Evolutionary conservation across 2,888 invertebrate species (phyloP).

Genomic region (Selenia dentaria): DNA sequence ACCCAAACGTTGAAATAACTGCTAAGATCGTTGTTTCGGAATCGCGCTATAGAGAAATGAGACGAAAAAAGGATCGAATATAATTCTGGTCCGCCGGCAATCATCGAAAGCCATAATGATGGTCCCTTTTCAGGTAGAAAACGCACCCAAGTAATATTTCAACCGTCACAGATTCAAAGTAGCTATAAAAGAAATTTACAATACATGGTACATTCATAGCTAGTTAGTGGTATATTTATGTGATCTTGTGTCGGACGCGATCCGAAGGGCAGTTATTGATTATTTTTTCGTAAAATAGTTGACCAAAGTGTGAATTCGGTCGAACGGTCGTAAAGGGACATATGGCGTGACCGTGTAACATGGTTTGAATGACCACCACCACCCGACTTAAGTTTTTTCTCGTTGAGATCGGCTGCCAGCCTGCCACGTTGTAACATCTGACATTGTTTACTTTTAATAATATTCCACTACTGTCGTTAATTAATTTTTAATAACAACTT

Average conservation of each 20-base stretch:
- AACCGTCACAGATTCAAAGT: constrained; percentile 75
- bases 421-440: constrained; percentile 51
- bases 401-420: constrained; percentile 40
- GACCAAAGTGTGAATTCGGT: constrained; percentile 55
- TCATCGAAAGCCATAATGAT: constrained; percentile 75
- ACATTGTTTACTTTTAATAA: constrained; percentile 44
- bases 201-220: constrained; percentile 74
- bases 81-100: constrained; percentile 78
- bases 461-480: constrained; percentile 2
- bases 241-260: constrained; percentile 73
- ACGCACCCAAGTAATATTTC: constrained; percentile 79
- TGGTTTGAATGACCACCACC: constrained; percentile 64
- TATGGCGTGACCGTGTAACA: constrained; percentile 76
- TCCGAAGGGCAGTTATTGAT: constrained; percentile 67
- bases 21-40: constrained; percentile 66
- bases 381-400: constrained; percentile 61
- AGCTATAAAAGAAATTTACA: constrained; percentile 81
- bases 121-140: constrained; percentile 81
- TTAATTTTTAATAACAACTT: constrained; percentile 14
- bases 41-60: constrained; percentile 60
- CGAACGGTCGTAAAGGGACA: constrained; percentile 43
- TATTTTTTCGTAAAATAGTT: constrained; percentile 62
- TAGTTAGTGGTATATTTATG: constrained; percentile 71
- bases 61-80: constrained; percentile 63
- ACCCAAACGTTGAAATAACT: constrained; percentile 57